Evolutionary conservation across 2,113 vertebrate species (phyloP).

Genomic region (Cavia porcellus): DNA sequence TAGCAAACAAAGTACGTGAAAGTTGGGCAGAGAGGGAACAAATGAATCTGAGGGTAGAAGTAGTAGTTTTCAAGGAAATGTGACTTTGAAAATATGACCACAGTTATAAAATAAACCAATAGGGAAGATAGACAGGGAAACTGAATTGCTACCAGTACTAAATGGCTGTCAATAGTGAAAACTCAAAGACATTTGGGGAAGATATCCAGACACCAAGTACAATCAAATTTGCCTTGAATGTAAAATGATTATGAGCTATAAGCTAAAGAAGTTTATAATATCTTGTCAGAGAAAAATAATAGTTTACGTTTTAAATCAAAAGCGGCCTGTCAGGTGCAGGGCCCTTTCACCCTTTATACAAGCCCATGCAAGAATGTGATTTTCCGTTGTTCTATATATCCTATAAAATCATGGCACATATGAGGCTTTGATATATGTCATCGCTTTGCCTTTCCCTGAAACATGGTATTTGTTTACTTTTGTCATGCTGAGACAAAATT

Average conservation of each 20-base stretch:
- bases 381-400: background rate
- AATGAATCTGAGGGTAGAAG: background rate
- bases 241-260: slow-evolving; percentile 44
- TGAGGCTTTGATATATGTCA: background rate
- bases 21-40: background rate
- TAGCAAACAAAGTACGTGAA: background rate
- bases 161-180: slow-evolving; percentile 51
- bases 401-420: background rate
- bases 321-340: background rate
- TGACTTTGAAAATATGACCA: background rate
- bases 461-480: background rate
- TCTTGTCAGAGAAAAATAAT: background rate
- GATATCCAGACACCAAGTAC: slow-evolving; percentile 8
- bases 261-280: background rate
- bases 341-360: background rate
- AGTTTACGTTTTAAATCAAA: background rate
- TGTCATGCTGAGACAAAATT: background rate
- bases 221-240: slow-evolving; percentile 63
- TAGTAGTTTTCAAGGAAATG: slow-evolving; percentile 4
- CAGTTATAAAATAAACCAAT: slow-evolving; percentile 44
- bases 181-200: slow-evolving; percentile 42
- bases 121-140: background rate
- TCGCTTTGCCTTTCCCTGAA: background rate
- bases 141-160: slow-evolving; percentile 39
- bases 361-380: background rate